Evolutionary conservation across 2,113 vertebrate species (phyloP), one percentile per base, ranked within the genome.

Genomic region (Cynopterus brachyotis): DNA sequence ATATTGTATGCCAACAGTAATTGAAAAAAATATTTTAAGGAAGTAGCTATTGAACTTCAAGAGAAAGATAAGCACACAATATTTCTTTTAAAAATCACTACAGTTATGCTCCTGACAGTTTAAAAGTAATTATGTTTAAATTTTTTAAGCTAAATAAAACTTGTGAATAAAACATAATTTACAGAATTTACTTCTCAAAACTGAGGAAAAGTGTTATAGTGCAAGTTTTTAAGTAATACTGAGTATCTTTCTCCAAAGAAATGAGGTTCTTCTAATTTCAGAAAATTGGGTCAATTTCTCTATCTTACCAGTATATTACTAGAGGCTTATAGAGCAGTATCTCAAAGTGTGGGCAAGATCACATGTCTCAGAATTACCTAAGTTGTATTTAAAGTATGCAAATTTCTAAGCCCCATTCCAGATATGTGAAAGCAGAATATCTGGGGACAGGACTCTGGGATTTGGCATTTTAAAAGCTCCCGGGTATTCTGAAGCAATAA

Each of bases 111-210:
- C 95, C 89, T 93, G 32, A 95, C 60, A 30, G 42, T 67, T 97
- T 95, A 79, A 81, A 97, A 97, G 89, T 94, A 94, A 85, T 89
- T 91, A 76, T 78, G 59, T 47, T 55, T 93, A 70, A 95, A 91
- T 79, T 95, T 79, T 97, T 86, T 97, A 95, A 67, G 60, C 91
- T 97, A 89, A 96, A 90, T 87, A 92, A 97, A 96, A 95, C 42
- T 40, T 94, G 82, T 97, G 84, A 93, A 93, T 97, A 95, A 96
- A 50, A 55, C 80, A 97, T 93, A 91, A 96, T 91, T 93, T 86
- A 84, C 73, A 89, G 40, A 82, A 91, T 91, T 89, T 94, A 94
- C 32, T 62, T 78, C 91, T 95, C 73, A 91, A 94, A 91, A 40
- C 53, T 91, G 73, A 90, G 67, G 42, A 5, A 87, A 94, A 88